Evolutionary conservation across 2,888 invertebrate species (phyloP), one percentile per base, ranked within the genome.

Genomic region (Catocala sponsa): DNA sequence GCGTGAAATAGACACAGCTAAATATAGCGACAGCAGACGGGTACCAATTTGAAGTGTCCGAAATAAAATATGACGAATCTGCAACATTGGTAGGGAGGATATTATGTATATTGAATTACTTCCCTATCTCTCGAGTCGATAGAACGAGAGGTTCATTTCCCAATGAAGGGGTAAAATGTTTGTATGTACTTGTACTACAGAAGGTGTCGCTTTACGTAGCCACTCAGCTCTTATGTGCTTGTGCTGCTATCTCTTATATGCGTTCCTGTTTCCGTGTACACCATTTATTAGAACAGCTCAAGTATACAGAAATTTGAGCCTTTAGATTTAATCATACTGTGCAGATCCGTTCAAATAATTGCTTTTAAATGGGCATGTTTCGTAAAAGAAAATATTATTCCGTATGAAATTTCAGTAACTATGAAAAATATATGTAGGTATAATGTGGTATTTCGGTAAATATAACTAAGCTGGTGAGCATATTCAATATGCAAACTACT

Each of bases 101-200:
- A 78, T 78, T 76, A 76, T 79, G 72, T 76, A 76, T 75, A 82
- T 79, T 80, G 68, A 78, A 82, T 83, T 78, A 84, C 75, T 62
- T 62, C 72, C 72, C 68, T 69, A 76, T 72, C 72, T 72, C 59
- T 62, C 63, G 65, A 78, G 66, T 74, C 68, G 70, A 66, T 68
- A 57, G 68, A 69, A 67, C 63, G 68, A 66, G 59, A 61, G 73
- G 75, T 76, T 77, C 68, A 72, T 74, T 72, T 69, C 57, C 55
- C 68, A 69, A 76, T 76, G 70, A 75, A 68, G 68, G 62, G 72
- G 69, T 76, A 65, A 69, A 69, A 76, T 68, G 66, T 70, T 76
- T 78, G 63, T 64, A 62, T 49, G 57, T 67, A 63, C 58, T 64
- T 46, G 59, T 53, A 15, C 0, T 38, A 38, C 35, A 53, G 13